phyloP scores from a whole-genome alignment of 2,888 invertebrate genomes.

The Andrena trimmerana region DNA sequence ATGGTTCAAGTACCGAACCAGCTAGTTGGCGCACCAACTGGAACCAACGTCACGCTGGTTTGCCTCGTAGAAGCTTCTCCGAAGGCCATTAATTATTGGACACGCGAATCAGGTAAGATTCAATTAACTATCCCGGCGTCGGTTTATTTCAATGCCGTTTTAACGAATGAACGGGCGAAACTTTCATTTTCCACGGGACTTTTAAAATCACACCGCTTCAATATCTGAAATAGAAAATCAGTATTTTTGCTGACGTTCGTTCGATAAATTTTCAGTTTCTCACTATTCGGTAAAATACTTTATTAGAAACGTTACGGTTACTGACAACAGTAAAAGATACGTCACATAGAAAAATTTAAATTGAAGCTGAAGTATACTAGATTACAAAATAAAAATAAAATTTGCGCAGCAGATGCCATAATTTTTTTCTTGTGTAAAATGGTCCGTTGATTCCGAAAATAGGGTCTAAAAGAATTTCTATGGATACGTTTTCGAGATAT shows the following conservation, averaged over 20 bases:
- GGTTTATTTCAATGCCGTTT: constrained; percentile 4
- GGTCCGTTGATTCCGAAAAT: too few relatives aligned
- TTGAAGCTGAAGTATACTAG: too few relatives aligned
- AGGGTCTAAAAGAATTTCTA: too few relatives aligned
- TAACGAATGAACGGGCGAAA: neutral
- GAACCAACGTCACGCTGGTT: constrained; percentile 94
- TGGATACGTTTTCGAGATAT: too few relatives aligned
- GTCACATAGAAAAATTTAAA: too few relatives aligned
- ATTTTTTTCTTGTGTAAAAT: too few relatives aligned
- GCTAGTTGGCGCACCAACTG: constrained; percentile 94
- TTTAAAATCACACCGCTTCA: neutral
- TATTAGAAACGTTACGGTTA: neutral
- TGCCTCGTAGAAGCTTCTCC: constrained; percentile 96
- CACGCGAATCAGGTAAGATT: constrained; percentile 92
- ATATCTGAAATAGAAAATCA: neutral
- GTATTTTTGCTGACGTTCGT: too few relatives aligned
- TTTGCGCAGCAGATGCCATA: too few relatives aligned
- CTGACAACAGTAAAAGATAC: neutral
- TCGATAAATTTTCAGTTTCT: neutral
- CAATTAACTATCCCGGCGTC: constrained; percentile 43
- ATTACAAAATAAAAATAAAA: too few relatives aligned
- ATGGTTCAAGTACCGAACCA: constrained; percentile 97
- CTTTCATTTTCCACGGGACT: neutral
- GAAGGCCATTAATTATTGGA: constrained; percentile 98
- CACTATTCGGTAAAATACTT: constrained; percentile 5